These are phyloP conservation scores for Habropoda laboriosa DNA, from an alignment of 1,140 invertebrate species.

Conservation along the genomic window DNA sequence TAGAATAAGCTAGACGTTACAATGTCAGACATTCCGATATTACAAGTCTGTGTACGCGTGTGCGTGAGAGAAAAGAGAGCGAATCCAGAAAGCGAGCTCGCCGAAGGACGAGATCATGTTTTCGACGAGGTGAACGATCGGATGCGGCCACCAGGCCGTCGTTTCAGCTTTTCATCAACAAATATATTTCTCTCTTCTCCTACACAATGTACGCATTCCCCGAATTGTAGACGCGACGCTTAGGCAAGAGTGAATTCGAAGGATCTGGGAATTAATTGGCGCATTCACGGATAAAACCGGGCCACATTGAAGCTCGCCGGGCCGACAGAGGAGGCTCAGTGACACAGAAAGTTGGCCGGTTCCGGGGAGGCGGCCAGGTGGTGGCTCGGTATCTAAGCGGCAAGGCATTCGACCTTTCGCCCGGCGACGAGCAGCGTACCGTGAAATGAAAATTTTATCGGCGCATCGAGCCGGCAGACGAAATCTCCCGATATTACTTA, in stretches of 20 bases:
- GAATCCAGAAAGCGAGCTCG: no score
- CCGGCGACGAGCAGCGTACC: constrained; percentile 67
- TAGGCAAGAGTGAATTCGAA: not conserved
- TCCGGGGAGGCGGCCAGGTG: constrained; percentile 10
- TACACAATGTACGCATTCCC: no score
- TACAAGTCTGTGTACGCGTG: no score
- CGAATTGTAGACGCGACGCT: not conserved
- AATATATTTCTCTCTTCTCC: no score
- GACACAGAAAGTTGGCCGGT: constrained; percentile 30
- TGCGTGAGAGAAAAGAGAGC: no score
- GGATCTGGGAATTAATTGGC: constrained; percentile 55
- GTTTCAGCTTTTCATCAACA: no score
- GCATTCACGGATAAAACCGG: constrained; percentile 39
- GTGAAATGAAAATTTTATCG: constrained; percentile 80
- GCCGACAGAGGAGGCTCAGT: not conserved
- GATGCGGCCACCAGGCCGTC: no score
- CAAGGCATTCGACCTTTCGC: constrained; percentile 48
- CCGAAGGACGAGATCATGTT: no score
- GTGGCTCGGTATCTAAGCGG: constrained; percentile 34
- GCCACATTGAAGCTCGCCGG: not conserved
- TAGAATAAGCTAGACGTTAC: no score
- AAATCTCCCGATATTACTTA: constrained; percentile 74
- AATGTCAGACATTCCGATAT: no score
- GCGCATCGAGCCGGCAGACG: constrained; percentile 67
- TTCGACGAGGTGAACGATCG: no score